Evolutionary conservation across 2,888 invertebrate genomes (phyloP), one percentile per base, ranked within the genome.

Genomic region (Geophilus truncorum): DNA sequence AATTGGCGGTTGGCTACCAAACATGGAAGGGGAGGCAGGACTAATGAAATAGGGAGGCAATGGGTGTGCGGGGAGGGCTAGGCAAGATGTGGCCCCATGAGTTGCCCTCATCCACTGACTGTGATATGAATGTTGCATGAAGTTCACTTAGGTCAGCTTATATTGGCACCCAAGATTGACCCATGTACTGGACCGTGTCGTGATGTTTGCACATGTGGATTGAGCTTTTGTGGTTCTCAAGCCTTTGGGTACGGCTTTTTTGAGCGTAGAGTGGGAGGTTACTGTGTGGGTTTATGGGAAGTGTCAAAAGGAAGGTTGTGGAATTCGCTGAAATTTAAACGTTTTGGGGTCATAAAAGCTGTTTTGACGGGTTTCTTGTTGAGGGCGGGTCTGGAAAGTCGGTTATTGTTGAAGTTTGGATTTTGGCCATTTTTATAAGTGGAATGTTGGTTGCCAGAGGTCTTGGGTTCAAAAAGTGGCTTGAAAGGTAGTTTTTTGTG

Each of bases 71-170:
- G 70, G 70, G 15, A 70, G 70, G 70, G 25, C 25, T 9, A 70
- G 28, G 70, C 70, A 70, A 70, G 70, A 70, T 70, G 70, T 70
- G 70, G 25, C 70, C 70, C 28, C 70, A 70, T 23, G 70, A 70
- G 28, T 70, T 70, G 70, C 70, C 28, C 70, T 70, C 70, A 70
- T 70, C 70, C n/a, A 70, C 12, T 25, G 70, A 70, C 70, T n/a
- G n/a, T 70, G 70, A 70, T 70, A 70, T 70, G 70, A 70, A 70
- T 70, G 70, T 70, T 70, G 70, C 70, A 70, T 70, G 70, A 70
- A 70, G 70, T 70, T 70, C 70, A 28, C 70, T 70, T 70, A 28
- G 70, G 70, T 70, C 70, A 70, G 28, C 70, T 70, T 70, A 70
- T 70, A 70, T 70, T 70, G 70, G 25, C 70, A 70, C 70, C 70